Evolutionary conservation across 2,888 invertebrate species (phyloP).

Genomic region (Agrilus mali): DNA sequence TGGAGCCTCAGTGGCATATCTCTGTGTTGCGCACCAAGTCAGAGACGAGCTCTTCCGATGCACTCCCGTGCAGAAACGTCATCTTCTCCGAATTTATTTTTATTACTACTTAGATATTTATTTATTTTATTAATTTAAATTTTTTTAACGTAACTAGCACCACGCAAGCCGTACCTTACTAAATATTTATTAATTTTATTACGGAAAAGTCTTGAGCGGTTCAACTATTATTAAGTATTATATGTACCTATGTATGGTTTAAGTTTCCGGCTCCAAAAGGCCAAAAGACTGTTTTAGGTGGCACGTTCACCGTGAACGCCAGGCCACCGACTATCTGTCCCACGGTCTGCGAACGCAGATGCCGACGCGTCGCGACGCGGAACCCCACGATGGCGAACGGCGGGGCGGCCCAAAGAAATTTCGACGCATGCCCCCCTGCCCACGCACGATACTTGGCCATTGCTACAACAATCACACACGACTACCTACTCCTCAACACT

Average conservation of each 20-base stretch:
- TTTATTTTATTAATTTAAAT: conserved; percentile 3
- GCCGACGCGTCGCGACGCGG: conserved; percentile 4
- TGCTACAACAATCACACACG: too few relatives aligned
- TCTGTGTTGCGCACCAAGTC: too few relatives aligned
- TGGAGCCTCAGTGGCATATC: too few relatives aligned
- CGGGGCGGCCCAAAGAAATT: conserved; percentile 3
- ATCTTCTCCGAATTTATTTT: conserved; percentile 6
- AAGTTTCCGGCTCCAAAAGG: too few relatives aligned
- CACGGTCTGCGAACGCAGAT: conserved; percentile 2
- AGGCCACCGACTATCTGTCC: conserved; percentile 3
- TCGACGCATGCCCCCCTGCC: conserved; percentile 1
- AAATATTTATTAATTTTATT: not conserved
- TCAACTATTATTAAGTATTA: too few relatives aligned
- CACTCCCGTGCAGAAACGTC: conserved; percentile 3
- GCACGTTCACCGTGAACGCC: too few relatives aligned
- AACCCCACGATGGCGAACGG: conserved; percentile 4
- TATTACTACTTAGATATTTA: conserved; percentile 4
- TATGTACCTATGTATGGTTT: too few relatives aligned
- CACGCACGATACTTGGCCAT: too few relatives aligned
- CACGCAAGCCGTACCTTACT: not conserved
- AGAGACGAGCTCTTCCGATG: too few relatives aligned
- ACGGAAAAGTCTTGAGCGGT: too few relatives aligned
- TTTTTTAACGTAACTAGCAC: conserved; percentile 3
- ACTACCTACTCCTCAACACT: too few relatives aligned
- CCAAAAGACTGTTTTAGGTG: too few relatives aligned